Percentiles rank a stretch among this genome's conserved stretches.
phyloP scores from a whole-genome alignment of 2,797 vertebrate species.

The Antrozous pallidus region DNA sequence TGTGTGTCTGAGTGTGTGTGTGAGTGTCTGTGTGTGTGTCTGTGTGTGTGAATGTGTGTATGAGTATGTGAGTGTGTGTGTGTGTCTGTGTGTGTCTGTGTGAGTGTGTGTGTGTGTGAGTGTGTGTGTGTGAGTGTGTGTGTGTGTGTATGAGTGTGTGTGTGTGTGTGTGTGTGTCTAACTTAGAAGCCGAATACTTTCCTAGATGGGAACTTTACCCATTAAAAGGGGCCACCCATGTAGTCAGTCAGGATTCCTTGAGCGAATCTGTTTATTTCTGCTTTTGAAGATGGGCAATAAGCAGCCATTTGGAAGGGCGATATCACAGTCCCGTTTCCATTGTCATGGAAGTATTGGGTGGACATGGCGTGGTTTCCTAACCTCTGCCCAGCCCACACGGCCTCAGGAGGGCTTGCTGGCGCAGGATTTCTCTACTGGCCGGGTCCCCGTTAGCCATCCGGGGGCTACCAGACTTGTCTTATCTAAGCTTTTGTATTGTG shows the following conservation, averaged over 20 bases:
- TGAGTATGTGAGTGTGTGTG: no score
- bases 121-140: no score
- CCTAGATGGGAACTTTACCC: background rate
- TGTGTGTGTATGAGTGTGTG: no score
- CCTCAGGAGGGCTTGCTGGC: background rate
- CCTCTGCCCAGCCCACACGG: background rate
- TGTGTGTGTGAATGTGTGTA: no score
- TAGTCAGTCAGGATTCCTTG: background rate
- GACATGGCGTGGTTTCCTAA: background rate
- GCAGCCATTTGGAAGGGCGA: slow-evolving; percentile 8
- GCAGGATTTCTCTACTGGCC: background rate
- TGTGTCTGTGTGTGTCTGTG: no score
- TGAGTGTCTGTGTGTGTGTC: no score
- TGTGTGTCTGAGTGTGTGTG: no score
- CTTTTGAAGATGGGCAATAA: background rate
- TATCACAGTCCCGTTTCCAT: background rate
- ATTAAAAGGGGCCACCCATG: background rate
- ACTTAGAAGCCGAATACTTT: slow-evolving; percentile 29
- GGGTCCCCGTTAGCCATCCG: background rate
- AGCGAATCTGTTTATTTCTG: slow-evolving; percentile 18
- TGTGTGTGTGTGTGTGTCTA: background rate
- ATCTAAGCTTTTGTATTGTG: background rate
- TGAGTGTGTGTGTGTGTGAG: no score
- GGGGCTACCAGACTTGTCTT: background rate
- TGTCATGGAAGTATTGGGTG: background rate